Base-by-base conservation (phyloP, 2,888 invertebrate genomes). In the Caenorhabditis sinica region DNA sequence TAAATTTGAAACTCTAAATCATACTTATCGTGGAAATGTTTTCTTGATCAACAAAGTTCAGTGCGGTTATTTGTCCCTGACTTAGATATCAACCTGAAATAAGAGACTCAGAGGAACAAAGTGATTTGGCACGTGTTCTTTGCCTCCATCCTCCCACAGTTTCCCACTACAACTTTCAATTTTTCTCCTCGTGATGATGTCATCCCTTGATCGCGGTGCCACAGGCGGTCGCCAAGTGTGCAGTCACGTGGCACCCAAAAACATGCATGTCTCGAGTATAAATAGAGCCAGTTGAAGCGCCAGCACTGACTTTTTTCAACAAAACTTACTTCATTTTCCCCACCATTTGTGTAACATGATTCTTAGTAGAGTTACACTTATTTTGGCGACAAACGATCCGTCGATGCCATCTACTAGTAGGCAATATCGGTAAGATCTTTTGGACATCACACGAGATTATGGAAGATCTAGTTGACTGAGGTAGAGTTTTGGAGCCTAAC, bases 101-200 rank as follows among this genome's bases (percentile, higher is more conserved):
- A 11, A 49, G 63, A 76, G 33, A 69, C 76, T 30, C 45, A 68
- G 68, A 60, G 33, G 23, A 15, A 25, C 56, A 30, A 33, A 68
- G 49, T 40, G 60, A 76, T 76, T 68, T 49, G 25, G 49, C 76
- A 68, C 79, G 79, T 72, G 79, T 79, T 79, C 79, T 72, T 72
- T 71, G 40, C 63, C 79, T 56, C 61, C 43, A 33, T 43, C 73
- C 36, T 43, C 73, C 36, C 73, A 69, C 53, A 69, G 69, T 51
- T 73, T 58, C 73, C 36, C 61, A 61, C 51, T 61, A 53, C 74
- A 61, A 53, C 40, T 61, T 49, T 56, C 51, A 28, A 40, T 25
- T 51, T 74, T 58, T 45, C 45, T 73, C 51, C 76, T 76, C 76
- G 76, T 76, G 76, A 76, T 76, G 76, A 69, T 69, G 68, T 69